phyloP scores from a whole-genome alignment of 2,797 vertebrate species.

The Coendou prehensilis region DNA sequence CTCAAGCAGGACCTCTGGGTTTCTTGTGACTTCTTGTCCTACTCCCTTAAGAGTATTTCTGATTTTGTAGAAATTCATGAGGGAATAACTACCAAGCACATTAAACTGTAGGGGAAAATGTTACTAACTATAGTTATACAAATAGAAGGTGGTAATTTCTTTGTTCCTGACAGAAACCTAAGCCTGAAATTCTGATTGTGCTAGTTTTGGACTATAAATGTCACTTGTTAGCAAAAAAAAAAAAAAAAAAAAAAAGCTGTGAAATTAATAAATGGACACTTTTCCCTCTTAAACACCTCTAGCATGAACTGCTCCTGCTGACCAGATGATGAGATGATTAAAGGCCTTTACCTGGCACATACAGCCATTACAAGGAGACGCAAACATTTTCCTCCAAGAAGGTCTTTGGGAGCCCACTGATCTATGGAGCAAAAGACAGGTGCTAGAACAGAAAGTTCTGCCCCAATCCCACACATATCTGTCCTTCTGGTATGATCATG shows the following conservation, averaged over 20 bases:
- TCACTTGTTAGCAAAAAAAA: not conserved
- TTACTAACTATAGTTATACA: not conserved
- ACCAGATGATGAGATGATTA: not conserved
- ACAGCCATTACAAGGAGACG: not conserved
- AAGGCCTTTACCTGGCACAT: not conserved
- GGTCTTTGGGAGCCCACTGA: not conserved
- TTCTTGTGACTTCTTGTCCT: not conserved
- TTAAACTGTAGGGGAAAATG: not conserved
- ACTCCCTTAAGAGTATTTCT: not conserved
- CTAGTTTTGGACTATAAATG: conserved; percentile 28
- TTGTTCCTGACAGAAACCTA: conserved; percentile 36
- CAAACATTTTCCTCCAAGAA: not conserved
- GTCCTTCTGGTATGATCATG: not conserved
- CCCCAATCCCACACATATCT: no score
- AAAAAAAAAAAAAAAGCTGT: not conserved
- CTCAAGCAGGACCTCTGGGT: not conserved
- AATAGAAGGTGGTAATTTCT: conserved; percentile 56
- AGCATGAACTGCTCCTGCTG: not conserved
- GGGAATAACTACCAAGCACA: conserved; percentile 22
- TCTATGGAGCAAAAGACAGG: not conserved
- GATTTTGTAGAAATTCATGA: not conserved
- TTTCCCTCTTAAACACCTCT: not conserved
- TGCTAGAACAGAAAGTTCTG: not conserved
- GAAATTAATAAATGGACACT: conserved; percentile 16
- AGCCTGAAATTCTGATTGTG: conserved; percentile 20